Evolutionary conservation across 2,888 invertebrate genomes (phyloP), one percentile per base, ranked within the genome.

Genomic region (Eugnorisma glareosa): DNA sequence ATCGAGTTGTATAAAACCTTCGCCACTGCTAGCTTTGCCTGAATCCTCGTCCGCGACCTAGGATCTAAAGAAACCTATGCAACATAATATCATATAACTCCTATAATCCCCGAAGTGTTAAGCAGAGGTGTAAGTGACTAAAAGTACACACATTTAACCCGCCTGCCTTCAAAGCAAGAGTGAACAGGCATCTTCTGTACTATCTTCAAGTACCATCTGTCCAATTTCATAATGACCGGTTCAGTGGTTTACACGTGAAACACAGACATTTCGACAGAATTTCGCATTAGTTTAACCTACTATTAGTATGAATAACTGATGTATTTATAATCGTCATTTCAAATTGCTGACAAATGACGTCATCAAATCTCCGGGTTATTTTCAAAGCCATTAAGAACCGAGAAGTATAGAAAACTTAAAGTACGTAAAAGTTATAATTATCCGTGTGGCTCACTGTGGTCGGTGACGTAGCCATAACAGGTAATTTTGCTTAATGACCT

Each of bases 351-450:
- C 18, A 31, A 64, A 8, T 66, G 71, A 75, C 79, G 75, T 85
- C 78, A 81, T 72, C 37, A 75, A 61, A 61, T 57, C 57, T 18
- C 3, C 21, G 13, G 28, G 28, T 63, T 76, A 67, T 82, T 85
- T 79, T 64, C 63, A 11, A 81, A 81, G 84, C 83, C 80, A 37
- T 84, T 82, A 81, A 6, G 43, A 13, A 13, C 4, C 51, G 7
- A 73, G 77, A 77, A 66, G 37, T 80, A 59, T 31, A 35, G 54
- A 64, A 72, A 80, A 71, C n/a, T 59, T 64, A 18, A 68, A 54
- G 59, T n/a, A n/a, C n/a, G n/a, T 45, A 69, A 72, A 70, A 64
- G 45, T 45, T 54, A 28, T 59, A 73, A 73, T 75, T 68, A 57
- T 11, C 13, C 31, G 63, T 54, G 57, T 48, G 35, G 15, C 48